Percentiles rank a stretch among this genome's conserved stretches.
Conservation (phyloP, 2,797 vertebrate genomes). For the Amniataba percoides region DNA sequence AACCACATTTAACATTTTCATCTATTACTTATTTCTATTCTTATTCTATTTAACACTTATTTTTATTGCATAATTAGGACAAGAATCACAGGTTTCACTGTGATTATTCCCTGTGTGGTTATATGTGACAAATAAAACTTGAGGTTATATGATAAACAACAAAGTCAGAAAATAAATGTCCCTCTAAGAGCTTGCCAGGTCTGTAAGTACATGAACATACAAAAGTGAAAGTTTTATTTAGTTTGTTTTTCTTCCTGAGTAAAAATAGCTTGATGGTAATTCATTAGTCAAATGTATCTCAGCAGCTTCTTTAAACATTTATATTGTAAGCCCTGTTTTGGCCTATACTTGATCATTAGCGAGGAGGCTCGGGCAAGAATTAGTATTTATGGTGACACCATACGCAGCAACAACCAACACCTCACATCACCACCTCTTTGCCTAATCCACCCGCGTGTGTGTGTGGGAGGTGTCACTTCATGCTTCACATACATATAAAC, state of each 20-base stretch:
- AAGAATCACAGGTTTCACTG: too few relatives aligned
- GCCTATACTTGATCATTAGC: neutral
- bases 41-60: too few relatives aligned
- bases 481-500: neutral
- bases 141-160: neutral
- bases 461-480: neutral
- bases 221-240: neutral
- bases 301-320: neutral
- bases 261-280: neutral
- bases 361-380: neutral
- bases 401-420: neutral
- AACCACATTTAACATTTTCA: too few relatives aligned
- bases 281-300: neutral
- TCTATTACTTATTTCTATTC: too few relatives aligned
- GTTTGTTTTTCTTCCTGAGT: neutral
- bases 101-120: too few relatives aligned
- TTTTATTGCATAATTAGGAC: too few relatives aligned
- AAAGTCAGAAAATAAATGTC: neutral
- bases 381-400: conserved; percentile 11
- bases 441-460: neutral
- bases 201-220: neutral
- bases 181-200: too few relatives aligned
- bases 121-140: too few relatives aligned
- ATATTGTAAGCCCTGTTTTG: neutral
- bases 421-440: neutral